phyloP scores from a whole-genome alignment of 2,113 vertebrate species.

The Formicarius rufipectus region DNA sequence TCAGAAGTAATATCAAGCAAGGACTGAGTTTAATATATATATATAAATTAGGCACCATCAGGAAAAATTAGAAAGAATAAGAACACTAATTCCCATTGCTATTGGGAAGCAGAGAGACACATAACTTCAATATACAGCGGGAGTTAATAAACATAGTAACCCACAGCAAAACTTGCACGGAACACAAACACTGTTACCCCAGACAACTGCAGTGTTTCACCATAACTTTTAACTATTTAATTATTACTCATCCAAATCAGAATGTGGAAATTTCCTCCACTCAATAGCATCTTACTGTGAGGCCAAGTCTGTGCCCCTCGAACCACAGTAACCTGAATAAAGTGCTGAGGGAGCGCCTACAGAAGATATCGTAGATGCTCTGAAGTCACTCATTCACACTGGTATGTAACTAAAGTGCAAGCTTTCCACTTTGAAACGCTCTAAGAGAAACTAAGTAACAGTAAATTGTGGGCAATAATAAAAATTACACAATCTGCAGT shows the following conservation, averaged over 20 bases:
- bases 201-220: not conserved
- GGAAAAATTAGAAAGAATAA: not conserved
- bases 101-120: not conserved
- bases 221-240: not conserved
- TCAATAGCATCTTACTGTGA: not conserved
- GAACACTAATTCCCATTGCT: not conserved
- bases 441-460: not conserved
- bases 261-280: not conserved
- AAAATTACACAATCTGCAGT: not conserved
- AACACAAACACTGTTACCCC: not conserved
- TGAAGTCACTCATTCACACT: not conserved
- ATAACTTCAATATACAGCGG: not conserved
- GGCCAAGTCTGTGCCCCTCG: rapidly evolving
- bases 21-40: not conserved
- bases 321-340: not conserved
- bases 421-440: not conserved
- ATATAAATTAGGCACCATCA: not conserved
- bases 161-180: not conserved
- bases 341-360: not conserved
- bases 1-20: not conserved
- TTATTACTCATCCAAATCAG: not conserved
- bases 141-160: not conserved
- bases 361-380: not conserved
- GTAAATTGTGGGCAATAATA: not conserved
- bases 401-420: not conserved